Conservation (phyloP, 2,888 invertebrate species). For the Erannis defoliaria region DNA sequence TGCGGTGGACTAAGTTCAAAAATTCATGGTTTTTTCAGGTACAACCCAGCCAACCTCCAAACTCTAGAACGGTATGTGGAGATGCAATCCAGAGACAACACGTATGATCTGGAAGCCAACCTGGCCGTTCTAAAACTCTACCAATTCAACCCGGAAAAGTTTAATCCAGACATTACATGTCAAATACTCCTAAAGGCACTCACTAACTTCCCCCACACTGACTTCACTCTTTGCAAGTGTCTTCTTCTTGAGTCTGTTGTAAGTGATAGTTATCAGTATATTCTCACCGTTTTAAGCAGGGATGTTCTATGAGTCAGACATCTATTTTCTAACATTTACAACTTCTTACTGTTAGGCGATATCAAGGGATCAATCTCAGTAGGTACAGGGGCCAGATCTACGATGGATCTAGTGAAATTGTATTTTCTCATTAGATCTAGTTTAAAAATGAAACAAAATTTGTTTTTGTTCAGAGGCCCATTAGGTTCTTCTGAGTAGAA, state of each 20-base stretch:
- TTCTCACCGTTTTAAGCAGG: not conserved
- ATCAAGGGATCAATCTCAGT: too few species aligned
- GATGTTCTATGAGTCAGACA: too few species aligned
- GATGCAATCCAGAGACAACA: conserved; percentile 96
- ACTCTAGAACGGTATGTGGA: conserved; percentile 97
- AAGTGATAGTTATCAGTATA: conserved; percentile 37
- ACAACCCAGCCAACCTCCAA: conserved; percentile 97
- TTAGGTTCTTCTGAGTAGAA: too few species aligned
- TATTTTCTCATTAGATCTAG: too few species aligned
- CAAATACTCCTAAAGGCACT: conserved; percentile 97
- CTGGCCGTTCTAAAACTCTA: conserved; percentile 98
- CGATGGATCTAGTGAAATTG: too few species aligned
- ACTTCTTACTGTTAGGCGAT: too few species aligned
- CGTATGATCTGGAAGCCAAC: conserved; percentile 98
- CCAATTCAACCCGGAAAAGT: conserved; percentile 96
- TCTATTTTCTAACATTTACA: too few species aligned
- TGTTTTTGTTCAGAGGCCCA: too few species aligned
- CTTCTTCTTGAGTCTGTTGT: conserved; percentile 91
- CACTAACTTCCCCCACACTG: conserved; percentile 98
- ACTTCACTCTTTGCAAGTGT: conserved; percentile 99
- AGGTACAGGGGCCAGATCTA: too few species aligned
- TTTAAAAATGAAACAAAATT: too few species aligned
- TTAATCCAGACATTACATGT: conserved; percentile 94
- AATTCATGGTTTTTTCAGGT: conserved; percentile 87
- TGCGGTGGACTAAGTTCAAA: not conserved